Percentiles rank a stretch among this genome's conserved stretches.
Conservation (phyloP, 2,888 invertebrate species). For the Schizotus pectinicornis region DNA sequence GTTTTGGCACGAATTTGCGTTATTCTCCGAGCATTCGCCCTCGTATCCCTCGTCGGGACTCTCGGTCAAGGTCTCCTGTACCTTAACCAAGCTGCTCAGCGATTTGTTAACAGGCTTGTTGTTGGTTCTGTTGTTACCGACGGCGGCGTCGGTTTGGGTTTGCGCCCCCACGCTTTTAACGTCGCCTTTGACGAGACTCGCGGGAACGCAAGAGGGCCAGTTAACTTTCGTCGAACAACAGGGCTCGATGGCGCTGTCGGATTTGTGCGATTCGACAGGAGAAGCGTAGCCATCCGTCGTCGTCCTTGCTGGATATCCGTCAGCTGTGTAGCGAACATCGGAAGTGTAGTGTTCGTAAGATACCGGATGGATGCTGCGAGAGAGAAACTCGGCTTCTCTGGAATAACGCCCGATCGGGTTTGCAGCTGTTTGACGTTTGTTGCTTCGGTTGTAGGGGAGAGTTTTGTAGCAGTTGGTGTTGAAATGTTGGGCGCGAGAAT, state of each 20-base stretch:
- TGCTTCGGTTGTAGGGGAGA: constrained; percentile 73
- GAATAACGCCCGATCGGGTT: constrained; percentile 65
- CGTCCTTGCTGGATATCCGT: constrained; percentile 71
- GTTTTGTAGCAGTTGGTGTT: constrained; percentile 72
- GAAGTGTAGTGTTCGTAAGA: constrained; percentile 63
- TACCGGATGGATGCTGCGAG: constrained; percentile 57
- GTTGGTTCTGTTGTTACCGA: constrained; percentile 27
- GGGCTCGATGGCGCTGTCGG: constrained; percentile 34
- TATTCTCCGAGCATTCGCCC: constrained; percentile 63
- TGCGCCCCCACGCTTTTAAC: constrained; percentile 67
- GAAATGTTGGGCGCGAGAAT: constrained; percentile 30
- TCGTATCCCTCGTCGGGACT: constrained; percentile 90
- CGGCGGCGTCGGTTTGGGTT: constrained; percentile 59
- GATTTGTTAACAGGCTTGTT: constrained; percentile 36
- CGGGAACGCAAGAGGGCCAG: constrained; percentile 64
- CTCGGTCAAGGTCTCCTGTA: constrained; percentile 65
- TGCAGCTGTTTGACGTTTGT: constrained; percentile 62
- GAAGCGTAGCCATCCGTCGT: constrained; percentile 53
- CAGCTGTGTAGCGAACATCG: constrained; percentile 77
- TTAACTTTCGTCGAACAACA: constrained; percentile 53
- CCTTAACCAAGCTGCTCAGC: constrained; percentile 25
- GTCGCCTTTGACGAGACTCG: constrained; percentile 48
- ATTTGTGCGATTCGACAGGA: constrained; percentile 48
- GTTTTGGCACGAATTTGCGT: constrained; percentile 19
- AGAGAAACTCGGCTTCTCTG: constrained; percentile 70